Evolutionary conservation across 2,888 invertebrate species (phyloP), one percentile per base, ranked within the genome.

Genomic region (Meteorus cinctellus): DNA sequence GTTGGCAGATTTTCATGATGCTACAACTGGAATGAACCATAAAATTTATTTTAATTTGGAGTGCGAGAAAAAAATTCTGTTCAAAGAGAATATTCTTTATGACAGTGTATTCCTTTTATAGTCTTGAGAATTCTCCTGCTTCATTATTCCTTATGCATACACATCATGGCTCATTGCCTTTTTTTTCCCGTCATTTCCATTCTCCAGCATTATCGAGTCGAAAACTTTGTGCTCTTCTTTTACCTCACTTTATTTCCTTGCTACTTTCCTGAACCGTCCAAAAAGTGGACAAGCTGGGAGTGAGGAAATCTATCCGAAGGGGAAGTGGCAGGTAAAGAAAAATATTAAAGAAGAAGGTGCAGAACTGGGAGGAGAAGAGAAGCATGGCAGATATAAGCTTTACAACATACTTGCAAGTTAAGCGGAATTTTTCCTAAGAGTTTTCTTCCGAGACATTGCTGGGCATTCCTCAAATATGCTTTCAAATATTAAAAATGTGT

Each of bases 371-470:
- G 55, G 24, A n/a, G 60, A 2, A 19, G 24, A 63, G 29, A 45
- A 8, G 24, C 5, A 60, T 24, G 59, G 27, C 59, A 59, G n/a
- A 31, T 31, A 63, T 63, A 34, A 63, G 34, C 63, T 34, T 63
- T 63, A 34, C 12, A 63, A 63, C 24, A n/a, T 34, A 63, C 63
- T 63, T 63, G 31, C 34, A 34, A 63, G 63, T 63, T 63, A 34
- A 34, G 12, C 31, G 31, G 14, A 63, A 34, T 63, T 63, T 63
- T 63, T 63, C 16, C n/a, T 3, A 4, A 63, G 2, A 34, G 34
- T 34, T 63, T 31, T 62, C 27, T 1, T 27, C 31, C 14, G 12
- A 29, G 27, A 62, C 27, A 48, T 48, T 48, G n/a, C n/a, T 48
- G n/a, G 48, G n/a, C 48, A 48, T 48, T 48, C n/a, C n/a, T 16